Percentiles rank a stretch among this genome's conserved stretches.
Conservation (phyloP, 2,113 vertebrate genomes). For the Mohoua ochrocephala region DNA sequence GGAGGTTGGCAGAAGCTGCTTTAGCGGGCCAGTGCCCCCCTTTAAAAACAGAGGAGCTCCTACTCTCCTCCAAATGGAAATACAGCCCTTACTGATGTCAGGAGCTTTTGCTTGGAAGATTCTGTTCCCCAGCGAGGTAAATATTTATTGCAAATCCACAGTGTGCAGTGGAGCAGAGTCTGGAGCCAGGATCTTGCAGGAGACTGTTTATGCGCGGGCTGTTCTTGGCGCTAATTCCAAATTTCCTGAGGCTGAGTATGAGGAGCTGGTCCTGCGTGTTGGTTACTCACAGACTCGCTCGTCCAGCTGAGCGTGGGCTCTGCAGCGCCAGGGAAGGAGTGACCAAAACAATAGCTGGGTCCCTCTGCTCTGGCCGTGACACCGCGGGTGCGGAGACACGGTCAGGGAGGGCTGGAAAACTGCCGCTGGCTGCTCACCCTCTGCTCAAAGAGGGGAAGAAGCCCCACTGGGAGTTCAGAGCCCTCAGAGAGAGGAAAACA, state of each 20-base stretch:
- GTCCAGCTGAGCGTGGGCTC: not conserved
- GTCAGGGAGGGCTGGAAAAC: not conserved
- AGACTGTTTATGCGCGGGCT: slow-evolving; percentile 40
- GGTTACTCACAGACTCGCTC: not conserved
- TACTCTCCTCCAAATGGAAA: not conserved
- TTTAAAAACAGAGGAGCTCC: not conserved
- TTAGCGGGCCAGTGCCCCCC: not conserved
- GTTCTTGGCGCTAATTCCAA: slow-evolving; percentile 41
- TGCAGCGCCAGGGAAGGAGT: not conserved
- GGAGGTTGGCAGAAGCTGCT: not conserved
- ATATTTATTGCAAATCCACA: slow-evolving; percentile 46
- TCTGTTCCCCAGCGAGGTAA: slow-evolving; percentile 25
- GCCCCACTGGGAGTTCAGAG: not conserved
- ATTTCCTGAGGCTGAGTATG: slow-evolving; percentile 24
- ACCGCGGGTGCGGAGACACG: accelerated
- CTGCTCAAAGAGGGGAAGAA: not conserved
- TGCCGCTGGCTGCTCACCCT: not conserved
- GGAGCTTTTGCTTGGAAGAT: slow-evolving; percentile 18
- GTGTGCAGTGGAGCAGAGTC: not conserved
- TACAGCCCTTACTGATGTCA: not conserved
- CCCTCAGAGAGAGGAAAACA: not conserved
- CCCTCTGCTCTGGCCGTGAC: not conserved
- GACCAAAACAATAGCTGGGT: not conserved
- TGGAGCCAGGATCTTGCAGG: slow-evolving; percentile 51
- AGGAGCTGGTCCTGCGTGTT: not conserved